Percentiles rank a stretch among this genome's conserved stretches.
These are phyloP conservation scores for Yponomeuta plumbellus DNA, from an alignment of 2,888 invertebrate genomes.

Conservation along the genomic window DNA sequence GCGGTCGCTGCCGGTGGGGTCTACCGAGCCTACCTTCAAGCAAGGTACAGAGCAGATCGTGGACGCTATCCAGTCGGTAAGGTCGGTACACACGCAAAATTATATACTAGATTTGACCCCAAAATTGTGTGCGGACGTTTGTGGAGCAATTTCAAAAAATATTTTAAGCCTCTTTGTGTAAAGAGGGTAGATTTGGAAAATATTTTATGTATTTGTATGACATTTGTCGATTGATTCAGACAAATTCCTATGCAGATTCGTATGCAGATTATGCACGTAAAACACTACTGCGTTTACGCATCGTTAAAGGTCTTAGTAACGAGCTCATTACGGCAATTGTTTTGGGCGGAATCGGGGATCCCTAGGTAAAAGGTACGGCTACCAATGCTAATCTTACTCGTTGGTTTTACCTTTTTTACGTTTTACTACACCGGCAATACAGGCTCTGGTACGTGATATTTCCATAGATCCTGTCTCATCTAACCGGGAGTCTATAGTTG, in stretches of 20 bases:
- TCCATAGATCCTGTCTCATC: not conserved
- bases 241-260: not conserved
- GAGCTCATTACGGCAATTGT: slow-evolving; percentile 5
- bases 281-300: slow-evolving; percentile 3
- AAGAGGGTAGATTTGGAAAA: slow-evolving; percentile 7
- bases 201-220: slow-evolving; percentile 7
- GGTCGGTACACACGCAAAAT: not conserved
- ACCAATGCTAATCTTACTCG: slow-evolving; percentile 4
- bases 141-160: slow-evolving; percentile 2
- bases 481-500: slow-evolving; percentile 13
- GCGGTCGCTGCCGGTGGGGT: not conserved
- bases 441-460: slow-evolving; percentile 17
- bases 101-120: slow-evolving; percentile 9
- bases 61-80: slow-evolving; percentile 8
- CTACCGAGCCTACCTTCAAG: not conserved
- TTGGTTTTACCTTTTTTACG: too few species aligned
- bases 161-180: slow-evolving; percentile 4
- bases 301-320: slow-evolving; percentile 5
- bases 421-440: slow-evolving; percentile 18
- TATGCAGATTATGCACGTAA: slow-evolving; percentile 12
- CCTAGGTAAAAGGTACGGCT: not conserved
- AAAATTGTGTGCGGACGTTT: not conserved
- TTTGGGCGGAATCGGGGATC: not conserved
- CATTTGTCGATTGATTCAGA: slow-evolving; percentile 5
- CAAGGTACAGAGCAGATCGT: not conserved